Evolutionary conservation across 2,888 invertebrate genomes (phyloP), one percentile per base, ranked within the genome.

Genomic region (Lymantria dispar): DNA sequence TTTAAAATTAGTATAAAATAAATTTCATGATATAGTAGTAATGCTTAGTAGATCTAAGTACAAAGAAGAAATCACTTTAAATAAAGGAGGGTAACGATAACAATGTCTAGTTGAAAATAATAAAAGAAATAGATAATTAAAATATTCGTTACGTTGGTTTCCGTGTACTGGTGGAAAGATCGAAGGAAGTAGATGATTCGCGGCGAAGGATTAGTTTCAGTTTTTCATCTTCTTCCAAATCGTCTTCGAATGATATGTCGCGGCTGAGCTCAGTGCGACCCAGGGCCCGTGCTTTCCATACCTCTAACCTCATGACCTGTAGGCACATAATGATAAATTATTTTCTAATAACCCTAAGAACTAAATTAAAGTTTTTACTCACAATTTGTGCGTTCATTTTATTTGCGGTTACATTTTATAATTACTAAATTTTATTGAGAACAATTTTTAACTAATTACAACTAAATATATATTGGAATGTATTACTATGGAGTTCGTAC

Each of bases 281-380:
- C 86, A 90, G 92, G 78, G 91, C 92, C 69, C 91, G 93, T 78
- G 89, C 92, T 83, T 87, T 93, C 92, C 94, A 94, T 56, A 93
- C 93, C 76, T 95, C 95, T 85, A 95, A 83, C 85, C 95, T 94
- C 94, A 95, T 93, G 92, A 95, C 93, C 95, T 95, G 56, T 15
- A 36, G 42, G 41, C 38, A 38, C n/a, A 38, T 12, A 38, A 38
- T n/a, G n/a, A 22, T 5, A 22, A 22, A 22, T 22, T 22, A 22
- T 22, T 22, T 22, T 22, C 22, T 22, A 22, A 3, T 22, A 22
- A 22, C 22, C 3, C 22, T 22, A 22, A 3, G 5, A 2, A 22
- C 22, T 22, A 5, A 22, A 22, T 22, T 22, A 22, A 3, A 22
- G 2, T 22, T 22, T 22, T 22, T 22, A 22, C 3, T 22, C 5